These are phyloP conservation scores for Acyrthosiphon pisum DNA, from an alignment of 1,140 invertebrate species.

Conservation along the genomic window DNA sequence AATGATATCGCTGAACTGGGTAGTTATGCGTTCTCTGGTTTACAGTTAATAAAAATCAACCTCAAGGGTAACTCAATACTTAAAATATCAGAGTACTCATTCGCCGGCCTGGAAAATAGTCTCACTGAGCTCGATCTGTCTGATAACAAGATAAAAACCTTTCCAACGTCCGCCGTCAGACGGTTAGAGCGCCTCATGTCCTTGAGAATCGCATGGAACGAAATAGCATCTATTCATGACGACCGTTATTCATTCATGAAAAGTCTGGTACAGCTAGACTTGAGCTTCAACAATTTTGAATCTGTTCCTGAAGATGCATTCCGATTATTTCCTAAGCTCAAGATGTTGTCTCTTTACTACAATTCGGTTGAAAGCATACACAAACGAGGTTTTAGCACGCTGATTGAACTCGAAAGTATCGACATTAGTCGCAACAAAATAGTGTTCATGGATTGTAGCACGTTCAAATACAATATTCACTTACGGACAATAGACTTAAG, in stretches of 20 bases:
- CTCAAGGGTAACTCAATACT: constrained; percentile 82
- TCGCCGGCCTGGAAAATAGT: constrained; percentile 81
- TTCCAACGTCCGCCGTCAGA: constrained; percentile 80
- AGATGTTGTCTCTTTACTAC: constrained; percentile 81
- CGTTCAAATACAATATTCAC: constrained; percentile 77
- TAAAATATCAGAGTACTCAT: constrained; percentile 82
- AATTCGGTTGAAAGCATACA: constrained; percentile 82
- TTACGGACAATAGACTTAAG: constrained; percentile 84
- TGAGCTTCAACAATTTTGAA: constrained; percentile 86
- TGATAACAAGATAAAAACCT: constrained; percentile 82
- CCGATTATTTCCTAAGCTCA: constrained; percentile 77
- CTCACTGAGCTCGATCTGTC: constrained; percentile 83
- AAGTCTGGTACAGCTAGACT: constrained; percentile 78
- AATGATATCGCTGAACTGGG: constrained; percentile 84
- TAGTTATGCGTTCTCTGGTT: constrained; percentile 85
- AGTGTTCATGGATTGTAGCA: constrained; percentile 73
- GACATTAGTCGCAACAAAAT: constrained; percentile 90
- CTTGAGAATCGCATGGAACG: constrained; percentile 83
- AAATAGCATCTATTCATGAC: constrained; percentile 74
- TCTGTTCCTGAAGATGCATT: constrained; percentile 79
- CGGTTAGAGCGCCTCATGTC: constrained; percentile 76
- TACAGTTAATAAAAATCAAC: constrained; percentile 81
- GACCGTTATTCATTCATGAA: constrained; percentile 74
- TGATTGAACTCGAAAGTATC: constrained; percentile 79
- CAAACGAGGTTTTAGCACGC: constrained; percentile 75